Base-by-base conservation (phyloP, 2,797 vertebrate species). In the Gymnothorax javanicus region DNA sequence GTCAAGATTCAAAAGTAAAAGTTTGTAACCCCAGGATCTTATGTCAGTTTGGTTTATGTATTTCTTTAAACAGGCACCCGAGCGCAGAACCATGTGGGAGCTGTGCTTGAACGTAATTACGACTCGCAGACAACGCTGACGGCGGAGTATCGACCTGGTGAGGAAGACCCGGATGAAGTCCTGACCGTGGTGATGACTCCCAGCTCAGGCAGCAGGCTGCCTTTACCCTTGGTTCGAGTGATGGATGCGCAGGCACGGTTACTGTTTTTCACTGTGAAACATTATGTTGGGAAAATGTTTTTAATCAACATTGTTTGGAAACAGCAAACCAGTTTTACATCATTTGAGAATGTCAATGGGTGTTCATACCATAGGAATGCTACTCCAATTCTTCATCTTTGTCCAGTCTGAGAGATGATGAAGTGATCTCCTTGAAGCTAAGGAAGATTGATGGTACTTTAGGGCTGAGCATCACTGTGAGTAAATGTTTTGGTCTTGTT, bases 401-500 rank as follows among this genome's bases (percentile, higher is more conserved):
- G 89, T 92, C 96, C 90, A 94, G 92, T 88, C 85, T 90, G 67
- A 95, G 87, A 85, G 82, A 92, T 64, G 95, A 91, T 52, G 96
- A 97, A 89, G 93, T 94, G 59, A 96, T 97, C 87, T 90, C 89
- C 0, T 94, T 98, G 91, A 95, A 98, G 82, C 94, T 98, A 84
- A 92, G 92, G 91, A 99, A 98, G 94, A 96, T 95, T 91, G 93
- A 93, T 0, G 96, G 96, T 33, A 97, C 96, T 75, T 96, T 99
- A 83, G 98, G 98, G 88, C 96, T 99, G 93, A 98, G 97, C 1
- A 96, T 99, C 84, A 96, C 97, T 92, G 97, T 97, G 94, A 97
- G 97, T 95, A 56, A 56, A 54, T 77, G 2, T 56, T 43, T 85
- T 5, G 43, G 77, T 54, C 52, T 23, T 81, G 7, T 54, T 56